Base-by-base conservation (phyloP, 2,888 invertebrate species). In the Lacanobia oleracea region DNA sequence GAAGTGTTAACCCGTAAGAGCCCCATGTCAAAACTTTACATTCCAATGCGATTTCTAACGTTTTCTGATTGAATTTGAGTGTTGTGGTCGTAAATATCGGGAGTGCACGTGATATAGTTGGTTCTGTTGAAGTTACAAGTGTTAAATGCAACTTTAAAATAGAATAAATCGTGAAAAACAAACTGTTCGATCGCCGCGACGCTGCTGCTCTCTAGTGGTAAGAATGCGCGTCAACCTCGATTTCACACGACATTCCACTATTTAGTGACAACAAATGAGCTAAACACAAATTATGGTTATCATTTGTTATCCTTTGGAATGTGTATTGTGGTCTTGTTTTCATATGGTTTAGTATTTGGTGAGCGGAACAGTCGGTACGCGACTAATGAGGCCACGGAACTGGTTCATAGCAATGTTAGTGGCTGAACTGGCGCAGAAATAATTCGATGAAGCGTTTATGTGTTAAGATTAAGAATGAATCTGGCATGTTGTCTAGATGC, bases 161-260 rank as follows among this genome's bases (percentile, higher is more conserved):
- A 91, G 90, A 94, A 92, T 93, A 94, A 94, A 93, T 93, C 88
- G 90, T 92, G 92, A 94, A 95, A 96, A 96, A 95, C 95, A 96
- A 95, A 94, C 92, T 93, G 91, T 91, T 93, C 90, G 77, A 85
- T 92, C 89, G 91, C 90, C 91, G 94, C 93, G 92, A 93, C 88
- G 86, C 96, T 96, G 96, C 96, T 96, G 97, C 97, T 94, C 95
- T 96, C 97, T 96, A 91, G 91, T 90, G 93, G 96, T 90, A 96
- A 96, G 95, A 95, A 96, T 95, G 96, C 95, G 93, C 94, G 93
- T 91, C 92, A 87, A 89, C 89, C 91, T 95, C 96, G 96, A 96
- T 96, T 96, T 96, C 96, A 96, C 96, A 96, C 96, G 95, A 94
- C 96, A 96, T 96, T 96, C 96, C 95, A 96, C 94, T 95, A 94